Evolutionary conservation across 1,140 invertebrate genomes (phyloP), one percentile per base, ranked within the genome.

Genomic region (Nasonia vitripennis): DNA sequence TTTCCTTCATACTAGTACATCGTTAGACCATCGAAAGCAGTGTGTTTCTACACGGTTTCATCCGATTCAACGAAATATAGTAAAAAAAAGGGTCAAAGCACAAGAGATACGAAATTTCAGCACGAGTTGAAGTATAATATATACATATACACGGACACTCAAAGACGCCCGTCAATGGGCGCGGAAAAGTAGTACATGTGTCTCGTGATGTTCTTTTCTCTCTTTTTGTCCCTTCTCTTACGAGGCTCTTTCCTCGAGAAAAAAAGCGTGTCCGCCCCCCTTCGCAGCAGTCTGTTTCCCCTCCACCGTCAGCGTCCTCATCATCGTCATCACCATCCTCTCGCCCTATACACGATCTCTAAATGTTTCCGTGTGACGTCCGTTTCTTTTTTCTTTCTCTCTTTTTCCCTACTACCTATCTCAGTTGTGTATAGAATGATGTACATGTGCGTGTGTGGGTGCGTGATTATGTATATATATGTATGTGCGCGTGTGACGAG

Each of bases 61-160:
- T n/a, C 17, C 6, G 20, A 62, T 7, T 2, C 14, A n/a, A 7
- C 4, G 55, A 62, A 62, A 20, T 17, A n/a, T 45, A 45, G 41
- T 45, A 62, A 7, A 62, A n/a, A 62, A 14, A 55, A 55, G 27
- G 27, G 55, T 62, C 17, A 7, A 37, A n/a, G 45, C 27, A 45
- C 10, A n/a, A 62, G 20, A 62, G 55, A 62, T n/a, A n/a, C 17
- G 17, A 62, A 62, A 62, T n/a, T 20, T 62, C 17, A 62, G 14
- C 17, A 62, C 55, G 55, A 62, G 20, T 62, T 17, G 17, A n/a
- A 62, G 55, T 81, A 81, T 78, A 81, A 71, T 68, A 27, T 83
- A 80, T 55, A 81, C 37, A 81, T 41, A 83, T 70, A 80, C 10
- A 84, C 3, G 62, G 41, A 79, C 73, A 84, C 31, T 81, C 70